Conservation (phyloP, 1,140 invertebrate species). For the Brachionus rotundiformis region DNA sequence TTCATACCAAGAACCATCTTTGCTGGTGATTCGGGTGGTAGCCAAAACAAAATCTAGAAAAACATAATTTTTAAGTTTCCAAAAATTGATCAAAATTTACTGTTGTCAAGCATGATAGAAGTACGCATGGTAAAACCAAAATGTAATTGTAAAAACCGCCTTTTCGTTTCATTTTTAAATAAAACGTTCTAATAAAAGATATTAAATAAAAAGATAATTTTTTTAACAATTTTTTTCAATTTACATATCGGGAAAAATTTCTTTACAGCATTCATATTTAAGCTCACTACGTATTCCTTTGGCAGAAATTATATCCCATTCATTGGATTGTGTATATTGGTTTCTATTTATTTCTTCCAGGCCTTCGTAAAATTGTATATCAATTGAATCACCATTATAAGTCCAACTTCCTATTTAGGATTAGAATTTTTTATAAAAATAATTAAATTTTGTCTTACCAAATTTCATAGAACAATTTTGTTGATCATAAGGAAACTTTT, state of each 20-base stretch:
- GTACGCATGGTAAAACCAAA: slow-evolving; percentile 62
- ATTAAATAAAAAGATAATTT: not conserved
- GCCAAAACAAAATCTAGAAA: slow-evolving; percentile 63
- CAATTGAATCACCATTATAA: slow-evolving; percentile 62
- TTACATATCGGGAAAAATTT: slow-evolving; percentile 62
- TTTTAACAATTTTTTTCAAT: not conserved
- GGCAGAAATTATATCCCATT: slow-evolving; percentile 60
- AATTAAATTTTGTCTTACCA: slow-evolving; percentile 53
- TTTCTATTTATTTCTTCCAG: slow-evolving; percentile 59
- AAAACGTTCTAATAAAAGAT: slow-evolving; percentile 56
- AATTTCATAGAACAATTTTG: slow-evolving; percentile 63
- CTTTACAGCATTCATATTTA: slow-evolving; percentile 62
- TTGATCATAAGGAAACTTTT: slow-evolving; percentile 63
- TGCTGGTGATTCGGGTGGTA: slow-evolving; percentile 64
- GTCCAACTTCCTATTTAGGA: slow-evolving; percentile 58
- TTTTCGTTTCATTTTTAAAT: slow-evolving; percentile 58
- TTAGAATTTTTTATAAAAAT: not conserved
- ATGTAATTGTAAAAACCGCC: slow-evolving; percentile 65
- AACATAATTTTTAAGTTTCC: not conserved
- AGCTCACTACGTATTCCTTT: slow-evolving; percentile 54
- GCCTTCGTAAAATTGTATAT: slow-evolving; percentile 58
- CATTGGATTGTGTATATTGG: slow-evolving; percentile 63
- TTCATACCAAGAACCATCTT: slow-evolving; percentile 65
- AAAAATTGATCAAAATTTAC: not conserved
- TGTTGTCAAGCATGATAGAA: slow-evolving; percentile 62